Base-by-base conservation (phyloP, 2,113 vertebrate genomes). In the Poecilia latipinna region DNA sequence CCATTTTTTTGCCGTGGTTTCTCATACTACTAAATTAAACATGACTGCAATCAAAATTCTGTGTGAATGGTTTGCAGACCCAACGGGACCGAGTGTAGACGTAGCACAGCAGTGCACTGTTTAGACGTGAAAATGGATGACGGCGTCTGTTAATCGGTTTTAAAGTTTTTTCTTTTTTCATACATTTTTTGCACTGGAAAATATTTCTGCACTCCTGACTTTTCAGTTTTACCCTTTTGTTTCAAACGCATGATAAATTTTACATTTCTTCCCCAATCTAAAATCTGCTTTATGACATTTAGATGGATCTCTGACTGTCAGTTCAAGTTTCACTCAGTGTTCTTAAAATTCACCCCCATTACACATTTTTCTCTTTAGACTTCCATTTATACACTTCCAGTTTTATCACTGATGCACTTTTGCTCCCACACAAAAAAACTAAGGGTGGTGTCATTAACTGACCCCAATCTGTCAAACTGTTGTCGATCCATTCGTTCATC, bases 401-500 rank as follows among this genome's bases (percentile, higher is more conserved):
- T 29, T 12, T 33, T 2, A 12, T 35, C 28, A 63, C 22, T 22
- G 65, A 48, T 69, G 65, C 24, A 5, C 31, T 69, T 70, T 60
- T 72, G 70, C 37, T 65, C 17, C 0, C 29, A 19, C 19, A 26
- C 19, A 33, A 31, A 33, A 70, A 48, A 57, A 8, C 29, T 13
- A 26, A 17, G 69, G 29, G 1, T 42, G 29, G 1, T 42, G 35
- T 19, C 39, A 48, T 4, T 33, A 80, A 42, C 54, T 64, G 80
- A 75, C 79, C 84, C 62, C 26, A 3, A 70, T 84, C 67, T 68
- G 81, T 68, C 35, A 51, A 3, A 13, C 80, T 69, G 63, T 75
- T 12, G 0, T 39, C 24, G 22, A 71, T 73, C 76, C 51, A 1
- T 72, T 15, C 68, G 4, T 72, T 88, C 82, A 66, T 83, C 75